Percentiles rank a stretch among this genome's conserved stretches.
These are phyloP conservation scores for Acrocephalus scirpaceus DNA, from an alignment of 2,797 vertebrate species.

Conservation along the genomic window DNA sequence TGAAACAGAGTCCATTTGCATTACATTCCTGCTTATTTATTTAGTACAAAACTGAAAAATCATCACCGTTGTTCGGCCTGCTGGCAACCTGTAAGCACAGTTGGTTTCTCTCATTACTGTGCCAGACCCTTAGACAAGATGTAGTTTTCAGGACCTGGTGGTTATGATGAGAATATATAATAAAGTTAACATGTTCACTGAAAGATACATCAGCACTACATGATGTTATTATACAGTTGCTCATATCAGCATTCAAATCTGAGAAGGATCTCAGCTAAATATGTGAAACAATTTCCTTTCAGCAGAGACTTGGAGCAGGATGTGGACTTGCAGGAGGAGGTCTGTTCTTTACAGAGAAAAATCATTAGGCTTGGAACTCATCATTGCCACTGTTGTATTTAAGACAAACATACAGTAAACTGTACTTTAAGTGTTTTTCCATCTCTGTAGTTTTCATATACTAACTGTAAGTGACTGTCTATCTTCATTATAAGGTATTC, in stretches of 20 bases:
- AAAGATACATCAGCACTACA: not conserved
- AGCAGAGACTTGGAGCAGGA: not conserved
- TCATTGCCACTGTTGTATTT: not conserved
- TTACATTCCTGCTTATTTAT: not conserved
- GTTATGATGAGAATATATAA: not conserved
- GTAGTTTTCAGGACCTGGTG: not conserved
- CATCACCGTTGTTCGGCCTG: not conserved
- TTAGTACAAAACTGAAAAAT: not conserved
- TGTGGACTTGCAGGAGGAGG: not conserved
- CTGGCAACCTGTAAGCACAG: not conserved
- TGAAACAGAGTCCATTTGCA: not conserved
- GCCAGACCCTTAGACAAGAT: not conserved
- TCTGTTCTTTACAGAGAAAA: not conserved
- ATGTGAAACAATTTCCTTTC: not conserved
- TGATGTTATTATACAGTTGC: not conserved
- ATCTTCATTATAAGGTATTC: not conserved
- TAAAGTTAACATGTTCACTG: not conserved
- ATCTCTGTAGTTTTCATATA: conserved; percentile 1
- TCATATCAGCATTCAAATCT: not conserved
- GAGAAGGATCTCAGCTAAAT: not conserved
- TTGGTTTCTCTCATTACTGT: not conserved
- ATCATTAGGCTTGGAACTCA: not conserved
- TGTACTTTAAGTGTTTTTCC: not conserved
- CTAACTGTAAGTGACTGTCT: not conserved
- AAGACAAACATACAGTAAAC: not conserved